Conservation (phyloP, 53 echinoderm and acorn worm genomes). For the Glandiceps talaboti region DNA sequence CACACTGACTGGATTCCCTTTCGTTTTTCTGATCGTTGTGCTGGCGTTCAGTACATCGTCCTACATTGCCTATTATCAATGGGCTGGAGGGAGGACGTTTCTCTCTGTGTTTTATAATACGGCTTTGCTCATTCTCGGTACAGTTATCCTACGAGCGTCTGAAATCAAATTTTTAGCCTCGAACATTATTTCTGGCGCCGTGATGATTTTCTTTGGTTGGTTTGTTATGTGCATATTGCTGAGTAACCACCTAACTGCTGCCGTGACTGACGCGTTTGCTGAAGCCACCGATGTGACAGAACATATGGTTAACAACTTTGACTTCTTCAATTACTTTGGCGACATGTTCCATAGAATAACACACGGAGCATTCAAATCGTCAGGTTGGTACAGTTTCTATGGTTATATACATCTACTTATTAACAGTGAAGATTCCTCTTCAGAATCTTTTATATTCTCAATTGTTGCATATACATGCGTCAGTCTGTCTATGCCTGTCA, state of each 20-base stretch:
- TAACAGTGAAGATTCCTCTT: too few species aligned
- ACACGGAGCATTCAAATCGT: not conserved
- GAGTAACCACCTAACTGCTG: not conserved
- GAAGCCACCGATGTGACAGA: not conserved
- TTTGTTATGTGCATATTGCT: not conserved
- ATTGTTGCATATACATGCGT: too few species aligned
- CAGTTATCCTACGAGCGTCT: not conserved
- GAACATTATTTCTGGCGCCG: not conserved
- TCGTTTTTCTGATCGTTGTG: not conserved
- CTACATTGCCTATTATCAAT: too few species aligned
- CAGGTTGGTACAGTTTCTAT: not conserved
- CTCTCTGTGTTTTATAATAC: not conserved
- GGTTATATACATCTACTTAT: too few species aligned
- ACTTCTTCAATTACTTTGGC: not conserved
- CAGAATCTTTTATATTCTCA: too few species aligned
- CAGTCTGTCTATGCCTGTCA: too few species aligned
- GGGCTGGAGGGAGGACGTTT: not conserved
- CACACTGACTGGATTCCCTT: not conserved
- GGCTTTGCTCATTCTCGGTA: not conserved
- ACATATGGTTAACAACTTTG: not conserved
- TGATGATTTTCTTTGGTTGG: not conserved
- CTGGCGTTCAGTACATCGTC: not conserved
- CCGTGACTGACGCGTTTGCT: not conserved
- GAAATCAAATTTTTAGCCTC: not conserved
- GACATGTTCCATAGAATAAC: not conserved